Evolutionary conservation across 2,888 invertebrate species (phyloP), one percentile per base, ranked within the genome.

Genomic region (Andricus curvator): DNA sequence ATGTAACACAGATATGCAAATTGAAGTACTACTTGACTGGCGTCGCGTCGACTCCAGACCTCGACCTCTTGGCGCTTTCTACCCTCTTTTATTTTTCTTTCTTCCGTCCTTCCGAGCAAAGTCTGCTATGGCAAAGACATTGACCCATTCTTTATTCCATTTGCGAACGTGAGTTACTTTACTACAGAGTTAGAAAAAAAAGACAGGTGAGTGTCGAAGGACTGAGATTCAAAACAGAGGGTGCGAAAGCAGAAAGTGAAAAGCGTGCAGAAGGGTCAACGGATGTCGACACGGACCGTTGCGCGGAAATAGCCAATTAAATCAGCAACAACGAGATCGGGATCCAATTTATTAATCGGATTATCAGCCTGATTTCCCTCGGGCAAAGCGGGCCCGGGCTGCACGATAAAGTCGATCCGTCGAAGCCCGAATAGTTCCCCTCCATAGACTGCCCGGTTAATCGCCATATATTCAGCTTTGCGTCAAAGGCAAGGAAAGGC

Each of bases 261-360:
- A 83, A 80, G 83, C 62, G 74, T 65, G 78, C 80, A 80, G 80
- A 82, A 82, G 80, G 79, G 77, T 25, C 70, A 41, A 33, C 62
- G 77, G 78, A 78, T 80, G 78, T 70, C 78, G 65, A 81, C 74
- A 74, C 79, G 84, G 82, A 84, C 84, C 84, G 86, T 80, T 84
- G 81, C 68, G 85, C 84, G 85, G 88, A 89, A 88, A 89, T 88
- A 88, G 89, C 88, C 91, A 90, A 91, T 91, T 90, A 91, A 91
- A 91, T 89, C 84, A 89, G 84, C 82, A 87, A 87, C 86, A 86
- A 86, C 86, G 86, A 86, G 83, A 80, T 80, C 78, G 85, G 85
- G 86, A 88, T 89, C 88, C 91, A 92, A 92, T 92, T 92, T 92
- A 92, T 92, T 92, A 92, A 92, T 92, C 91, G 90, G 90, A 92